These are phyloP conservation scores for Holcopasites calliopsidis DNA, from an alignment of 1,140 invertebrate species.

Conservation along the genomic window DNA sequence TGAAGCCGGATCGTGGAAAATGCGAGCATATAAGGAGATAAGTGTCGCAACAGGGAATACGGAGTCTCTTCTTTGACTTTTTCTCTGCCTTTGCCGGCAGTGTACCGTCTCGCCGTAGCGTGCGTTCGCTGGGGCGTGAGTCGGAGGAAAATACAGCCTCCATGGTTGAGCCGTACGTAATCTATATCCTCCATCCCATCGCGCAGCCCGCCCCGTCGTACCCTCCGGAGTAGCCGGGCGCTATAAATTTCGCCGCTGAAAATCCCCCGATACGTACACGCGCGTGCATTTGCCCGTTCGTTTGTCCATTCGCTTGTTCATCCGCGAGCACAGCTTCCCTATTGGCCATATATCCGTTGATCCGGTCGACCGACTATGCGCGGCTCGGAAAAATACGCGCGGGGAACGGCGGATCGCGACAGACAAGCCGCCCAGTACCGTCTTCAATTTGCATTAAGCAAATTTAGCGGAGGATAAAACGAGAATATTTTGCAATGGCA, in stretches of 20 bases:
- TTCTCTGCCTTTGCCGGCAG: neutral
- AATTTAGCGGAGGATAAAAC: no score
- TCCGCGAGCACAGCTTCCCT: slow-evolving; percentile 20
- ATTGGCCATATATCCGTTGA: slow-evolving; percentile 10
- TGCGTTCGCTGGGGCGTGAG: slow-evolving; percentile 44
- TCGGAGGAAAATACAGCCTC: slow-evolving; percentile 51
- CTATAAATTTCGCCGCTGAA: slow-evolving; percentile 64
- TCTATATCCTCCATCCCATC: slow-evolving; percentile 56
- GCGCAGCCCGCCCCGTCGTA: slow-evolving; percentile 41
- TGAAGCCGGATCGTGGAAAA: slow-evolving; percentile 41
- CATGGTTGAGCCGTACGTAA: slow-evolving; percentile 62
- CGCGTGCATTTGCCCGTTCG: slow-evolving; percentile 32
- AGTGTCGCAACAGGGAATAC: slow-evolving; percentile 68
- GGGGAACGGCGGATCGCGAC: neutral
- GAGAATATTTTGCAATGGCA: slow-evolving; percentile 39
- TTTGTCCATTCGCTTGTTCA: slow-evolving; percentile 30
- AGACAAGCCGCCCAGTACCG: neutral
- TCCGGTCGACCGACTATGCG: neutral
- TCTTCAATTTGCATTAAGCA: slow-evolving; percentile 38
- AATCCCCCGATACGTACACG: slow-evolving; percentile 60
- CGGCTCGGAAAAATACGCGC: neutral
- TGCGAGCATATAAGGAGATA: slow-evolving; percentile 59
- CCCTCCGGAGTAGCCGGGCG: slow-evolving; percentile 50
- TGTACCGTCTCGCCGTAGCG: slow-evolving; percentile 15
- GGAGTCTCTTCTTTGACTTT: slow-evolving; percentile 48